Evolutionary conservation across 1,140 invertebrate genomes (phyloP).

Genomic region (Scaptomyza montana): DNA sequence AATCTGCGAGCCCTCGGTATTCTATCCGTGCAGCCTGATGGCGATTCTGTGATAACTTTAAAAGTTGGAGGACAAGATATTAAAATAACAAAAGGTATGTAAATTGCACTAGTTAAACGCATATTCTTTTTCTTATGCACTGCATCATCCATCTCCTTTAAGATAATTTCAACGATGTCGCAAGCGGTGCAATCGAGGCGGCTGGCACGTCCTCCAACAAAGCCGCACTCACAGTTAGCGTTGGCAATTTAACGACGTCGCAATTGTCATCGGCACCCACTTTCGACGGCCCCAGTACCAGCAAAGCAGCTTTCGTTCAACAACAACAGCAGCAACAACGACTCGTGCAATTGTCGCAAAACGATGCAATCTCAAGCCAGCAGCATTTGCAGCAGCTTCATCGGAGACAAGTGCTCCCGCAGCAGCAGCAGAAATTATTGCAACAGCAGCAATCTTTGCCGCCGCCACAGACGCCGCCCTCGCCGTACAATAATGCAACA

Average conservation of each 20-base stretch:
- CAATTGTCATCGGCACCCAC: slow-evolving; percentile 46
- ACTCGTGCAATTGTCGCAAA: slow-evolving; percentile 55
- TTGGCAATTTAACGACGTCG: slow-evolving; percentile 43
- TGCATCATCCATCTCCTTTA: not conserved
- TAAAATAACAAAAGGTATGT: slow-evolving; percentile 86
- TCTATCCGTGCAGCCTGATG: slow-evolving; percentile 97
- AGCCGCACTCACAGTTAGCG: slow-evolving; percentile 32
- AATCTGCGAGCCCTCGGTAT: slow-evolving; percentile 95
- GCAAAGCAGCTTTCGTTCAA: slow-evolving; percentile 70
- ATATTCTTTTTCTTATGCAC: not conserved
- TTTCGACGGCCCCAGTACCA: slow-evolving; percentile 72
- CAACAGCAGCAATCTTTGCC: slow-evolving; percentile 50
- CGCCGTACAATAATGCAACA: slow-evolving; percentile 74
- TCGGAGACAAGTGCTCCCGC: slow-evolving; percentile 56
- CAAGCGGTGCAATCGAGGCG: slow-evolving; percentile 66
- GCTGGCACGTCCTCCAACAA: slow-evolving; percentile 78
- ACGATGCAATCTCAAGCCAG: slow-evolving; percentile 67
- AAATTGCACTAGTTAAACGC: not conserved
- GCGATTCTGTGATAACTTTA: slow-evolving; percentile 96
- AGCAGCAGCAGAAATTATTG: slow-evolving; percentile 57
- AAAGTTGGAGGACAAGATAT: slow-evolving; percentile 92
- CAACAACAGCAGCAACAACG: slow-evolving; percentile 60
- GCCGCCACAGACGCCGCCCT: slow-evolving; percentile 54
- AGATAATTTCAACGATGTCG: slow-evolving; percentile 70
- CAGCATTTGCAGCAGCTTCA: slow-evolving; percentile 50